Evolutionary conservation across 2,797 vertebrate genomes (phyloP), one percentile per base, ranked within the genome.

Genomic region (Poeciliopsis infans): DNA sequence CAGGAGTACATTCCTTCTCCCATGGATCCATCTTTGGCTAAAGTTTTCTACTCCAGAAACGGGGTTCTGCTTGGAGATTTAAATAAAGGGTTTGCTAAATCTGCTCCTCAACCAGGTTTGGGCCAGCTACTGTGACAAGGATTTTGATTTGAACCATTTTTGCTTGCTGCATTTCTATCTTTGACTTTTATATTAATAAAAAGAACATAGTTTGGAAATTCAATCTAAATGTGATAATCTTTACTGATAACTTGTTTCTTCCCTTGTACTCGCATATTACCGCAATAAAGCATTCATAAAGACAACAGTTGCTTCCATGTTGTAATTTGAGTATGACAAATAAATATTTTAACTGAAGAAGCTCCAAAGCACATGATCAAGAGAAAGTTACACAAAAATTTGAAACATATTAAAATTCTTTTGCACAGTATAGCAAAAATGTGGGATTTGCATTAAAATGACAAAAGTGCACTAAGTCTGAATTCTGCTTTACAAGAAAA

Each of bases 11-110:
- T n/a, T 0, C 57, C 91, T 0, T 66, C 76, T 4, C 53, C 83
- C 8, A 39, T 86, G 59, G 79, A 64, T 57, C 1, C 76, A 0
- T 79, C 83, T 79, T 15, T 87, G 76, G 45, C 79, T 2, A 57
- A 80, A 5, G 36, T 45, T 64, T 87, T 86, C 61, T 1, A 81
- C 74, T 57, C 82, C 73, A 82, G 86, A 43, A 87, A 87, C 0
- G 66, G 89, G n/a, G 49, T 85, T 7, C 77, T 92, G 7, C 5
- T 55, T 33, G 78, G 83, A 75, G 43, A 84, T 10, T 43, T 6
- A 4, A 51, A 18, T 25, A 77, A 70, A 33, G 11, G 4, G 23
- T 53, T 69, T 53, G 8, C 1, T 74, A 51, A 53, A 18, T 55
- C 33, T 33, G 4, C 11, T 13, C 4, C 4, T 53, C 33, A 41